phyloP scores from a whole-genome alignment of 2,113 vertebrate genomes.

The Holacanthus passer region DNA sequence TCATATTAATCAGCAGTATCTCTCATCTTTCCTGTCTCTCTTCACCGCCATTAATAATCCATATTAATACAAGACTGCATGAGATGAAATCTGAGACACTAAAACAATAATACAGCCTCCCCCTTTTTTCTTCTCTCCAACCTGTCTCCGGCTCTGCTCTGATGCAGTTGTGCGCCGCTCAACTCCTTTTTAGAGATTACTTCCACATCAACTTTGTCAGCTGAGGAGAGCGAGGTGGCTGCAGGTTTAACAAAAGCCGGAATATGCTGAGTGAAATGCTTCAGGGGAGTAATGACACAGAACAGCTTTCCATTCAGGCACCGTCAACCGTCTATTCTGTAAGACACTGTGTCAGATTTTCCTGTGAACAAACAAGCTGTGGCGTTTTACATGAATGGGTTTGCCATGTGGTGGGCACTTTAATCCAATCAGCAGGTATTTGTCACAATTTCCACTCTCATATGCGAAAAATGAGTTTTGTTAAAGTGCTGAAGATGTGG shows the following conservation, averaged over 20 bases:
- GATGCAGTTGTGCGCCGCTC: constrained; percentile 1
- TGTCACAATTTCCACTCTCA: not conserved
- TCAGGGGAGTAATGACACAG: constrained; percentile 19
- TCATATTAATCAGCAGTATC: not conserved
- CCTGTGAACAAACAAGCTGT: constrained; percentile 7
- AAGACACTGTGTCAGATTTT: not conserved
- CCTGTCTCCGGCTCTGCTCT: not conserved
- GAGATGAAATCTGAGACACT: constrained; percentile 12
- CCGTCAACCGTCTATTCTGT: constrained; percentile 19
- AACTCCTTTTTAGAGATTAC: constrained; percentile 45
- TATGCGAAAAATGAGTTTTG: not conserved
- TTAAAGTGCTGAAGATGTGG: not conserved
- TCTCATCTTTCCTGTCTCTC: not conserved
- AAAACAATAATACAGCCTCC: constrained; percentile 2
- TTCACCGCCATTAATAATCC: not conserved
- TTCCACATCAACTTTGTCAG: constrained; percentile 42
- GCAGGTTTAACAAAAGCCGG: constrained; percentile 39
- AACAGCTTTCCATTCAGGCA: constrained; percentile 19
- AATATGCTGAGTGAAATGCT: constrained; percentile 21
- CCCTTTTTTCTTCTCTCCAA: not conserved
- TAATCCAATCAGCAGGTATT: not conserved
- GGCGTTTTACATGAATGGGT: not conserved
- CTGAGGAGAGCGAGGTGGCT: constrained; percentile 29
- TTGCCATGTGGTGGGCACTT: not conserved
- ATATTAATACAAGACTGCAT: not conserved